Evolutionary conservation across 2,888 invertebrate species (phyloP), one percentile per base, ranked within the genome.

Genomic region (Scotopteryx bipunctaria): DNA sequence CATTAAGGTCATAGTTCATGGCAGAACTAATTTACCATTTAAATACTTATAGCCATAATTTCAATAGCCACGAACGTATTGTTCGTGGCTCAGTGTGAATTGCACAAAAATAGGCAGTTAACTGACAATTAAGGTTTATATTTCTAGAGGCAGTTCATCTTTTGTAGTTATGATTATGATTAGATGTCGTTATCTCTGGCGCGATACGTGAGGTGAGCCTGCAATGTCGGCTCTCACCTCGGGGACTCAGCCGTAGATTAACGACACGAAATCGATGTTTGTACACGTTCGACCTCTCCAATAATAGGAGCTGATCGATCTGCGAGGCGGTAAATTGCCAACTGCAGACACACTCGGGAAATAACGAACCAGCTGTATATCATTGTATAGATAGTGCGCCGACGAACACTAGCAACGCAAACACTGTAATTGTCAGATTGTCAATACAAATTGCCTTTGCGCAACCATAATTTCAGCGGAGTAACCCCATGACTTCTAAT

Each of bases 231-330:
- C 80, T 84, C 86, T 86, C 85, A 82, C 83, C 81, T 81, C 78
- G 66, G 67, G 62, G 78, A 77, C 78, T 70, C 72, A 71, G 71
- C 72, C 76, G 67, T 73, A 78, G 79, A 85, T 84, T 86, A 89
- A 87, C 86, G 83, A 86, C 83, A 78, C 83, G 80, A 87, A 86
- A 86, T 86, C 83, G 86, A 83, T 90, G 89, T 89, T 89, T 90
- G 86, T 83, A 88, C 90, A 89, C 89, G 89, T 88, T 83, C 87
- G 81, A 87, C 86, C 87, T 84, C 88, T 81, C 85, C 81, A 81
- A 86, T 89, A 90, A 88, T 87, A 79, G 80, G 78, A 81, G 79
- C 80, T 85, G 89, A 87, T 86, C 86, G 82, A 85, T 81, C 84
- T 82, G 73, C 66, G 75, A 78, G 76, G 67, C 81, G 78, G 83